These are phyloP conservation scores for Laodelphax striatellus DNA, from an alignment of 1,140 invertebrate genomes.

Conservation along the genomic window DNA sequence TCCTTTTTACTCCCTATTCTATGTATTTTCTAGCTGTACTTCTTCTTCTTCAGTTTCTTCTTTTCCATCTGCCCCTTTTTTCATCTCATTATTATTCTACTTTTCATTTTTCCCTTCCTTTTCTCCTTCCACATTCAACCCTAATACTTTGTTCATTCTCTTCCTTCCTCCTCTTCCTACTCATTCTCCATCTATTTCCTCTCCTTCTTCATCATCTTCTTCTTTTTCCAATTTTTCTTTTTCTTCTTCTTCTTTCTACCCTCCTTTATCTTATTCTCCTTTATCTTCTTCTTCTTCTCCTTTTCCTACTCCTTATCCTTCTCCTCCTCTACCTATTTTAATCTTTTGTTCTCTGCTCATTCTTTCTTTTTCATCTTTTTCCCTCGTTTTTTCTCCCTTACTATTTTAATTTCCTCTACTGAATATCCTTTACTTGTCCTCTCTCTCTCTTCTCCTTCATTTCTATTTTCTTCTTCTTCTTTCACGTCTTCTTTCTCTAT, in stretches of 20 bases:
- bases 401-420: neutral
- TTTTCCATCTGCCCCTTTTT: conserved; percentile 8
- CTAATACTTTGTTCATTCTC: neutral
- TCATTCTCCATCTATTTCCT: neutral
- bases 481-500: neutral
- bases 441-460: too few species aligned
- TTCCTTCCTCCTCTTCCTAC: neutral
- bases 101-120: conserved; percentile 1
- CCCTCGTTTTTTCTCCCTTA: neutral
- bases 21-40: conserved; percentile 5
- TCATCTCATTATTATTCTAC: neutral
- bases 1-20: neutral
- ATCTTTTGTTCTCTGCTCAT: too few species aligned
- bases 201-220: neutral
- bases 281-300: neutral
- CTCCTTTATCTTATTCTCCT: neutral
- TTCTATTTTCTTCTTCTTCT: neutral
- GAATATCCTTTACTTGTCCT: neutral
- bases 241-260: neutral
- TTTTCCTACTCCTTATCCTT: conserved; percentile 1
- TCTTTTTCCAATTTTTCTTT: neutral
- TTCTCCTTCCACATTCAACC: conserved; percentile 3
- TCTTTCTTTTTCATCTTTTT: too few species aligned
- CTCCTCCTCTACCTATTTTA: neutral
- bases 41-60: conserved; percentile 6